Evolutionary conservation across 2,113 vertebrate species (phyloP).

Genomic region (Albula glossodonta): DNA sequence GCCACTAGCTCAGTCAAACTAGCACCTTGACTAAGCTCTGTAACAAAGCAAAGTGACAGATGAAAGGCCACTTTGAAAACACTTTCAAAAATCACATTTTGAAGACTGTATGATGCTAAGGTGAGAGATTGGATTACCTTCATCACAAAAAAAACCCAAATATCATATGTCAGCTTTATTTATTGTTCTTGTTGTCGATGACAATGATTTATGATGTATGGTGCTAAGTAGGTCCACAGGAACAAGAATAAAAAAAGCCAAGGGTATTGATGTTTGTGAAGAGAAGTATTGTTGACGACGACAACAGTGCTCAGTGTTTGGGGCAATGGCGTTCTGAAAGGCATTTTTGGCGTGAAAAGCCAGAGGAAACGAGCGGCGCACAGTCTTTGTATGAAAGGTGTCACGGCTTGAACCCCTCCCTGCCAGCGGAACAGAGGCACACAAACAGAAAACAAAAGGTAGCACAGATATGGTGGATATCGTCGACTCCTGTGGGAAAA

Average conservation of each 20-base stretch:
- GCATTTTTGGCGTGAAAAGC: not conserved
- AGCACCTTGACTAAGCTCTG: too few species aligned
- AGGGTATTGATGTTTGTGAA: slow-evolving; percentile 3
- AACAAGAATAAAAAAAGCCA: not conserved
- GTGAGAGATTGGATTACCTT: not conserved
- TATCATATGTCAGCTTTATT: slow-evolving; percentile 32
- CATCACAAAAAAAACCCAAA: slow-evolving; percentile 8
- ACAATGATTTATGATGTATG: slow-evolving; percentile 37
- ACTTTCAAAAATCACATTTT: too few species aligned
- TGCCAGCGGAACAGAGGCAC: not conserved
- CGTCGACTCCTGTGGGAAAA: not conserved
- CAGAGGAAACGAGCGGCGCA: slow-evolving; percentile 17
- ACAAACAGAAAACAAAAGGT: slow-evolving; percentile 23
- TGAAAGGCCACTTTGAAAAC: too few species aligned
- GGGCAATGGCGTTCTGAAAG: slow-evolving; percentile 18
- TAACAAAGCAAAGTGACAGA: too few species aligned
- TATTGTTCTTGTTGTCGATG: slow-evolving; percentile 17
- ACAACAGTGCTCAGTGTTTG: not conserved
- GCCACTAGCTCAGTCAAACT: not conserved
- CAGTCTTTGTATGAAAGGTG: slow-evolving; percentile 10
- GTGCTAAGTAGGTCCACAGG: slow-evolving; percentile 21
- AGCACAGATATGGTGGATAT: slow-evolving; percentile 12
- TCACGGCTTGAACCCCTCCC: not conserved
- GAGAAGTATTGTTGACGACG: slow-evolving; percentile 5
- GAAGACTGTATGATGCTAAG: too few species aligned